A percentile compares a stretch with the other conserved stretches of the same genome.
Conservation (phyloP, 2,113 vertebrate species). For the Brevimyrus niger region DNA sequence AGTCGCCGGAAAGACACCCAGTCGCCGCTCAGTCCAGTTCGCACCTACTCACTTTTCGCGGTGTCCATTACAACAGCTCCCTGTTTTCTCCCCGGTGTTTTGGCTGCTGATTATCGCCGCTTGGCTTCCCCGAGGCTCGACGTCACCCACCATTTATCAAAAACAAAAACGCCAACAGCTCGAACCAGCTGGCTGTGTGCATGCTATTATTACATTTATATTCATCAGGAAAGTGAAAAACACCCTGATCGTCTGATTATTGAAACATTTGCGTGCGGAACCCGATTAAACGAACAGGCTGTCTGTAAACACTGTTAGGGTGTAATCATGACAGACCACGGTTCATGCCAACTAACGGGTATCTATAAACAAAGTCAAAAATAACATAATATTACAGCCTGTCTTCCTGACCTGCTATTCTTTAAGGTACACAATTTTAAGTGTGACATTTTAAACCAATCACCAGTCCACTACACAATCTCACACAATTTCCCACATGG, state of each 20-base stretch:
- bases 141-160: not conserved
- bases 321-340: not conserved
- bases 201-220: not conserved
- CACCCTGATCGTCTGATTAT: not conserved
- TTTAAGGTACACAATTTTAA: not conserved
- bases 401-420: not conserved
- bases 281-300: not conserved
- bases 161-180: not conserved
- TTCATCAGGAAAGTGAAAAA: not conserved
- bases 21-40: slow-evolving; percentile 41
- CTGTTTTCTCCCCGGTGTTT: not conserved
- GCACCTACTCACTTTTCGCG: no score
- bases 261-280: not conserved
- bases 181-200: not conserved
- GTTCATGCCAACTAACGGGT: not conserved
- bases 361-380: not conserved
- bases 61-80: not conserved
- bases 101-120: not conserved
- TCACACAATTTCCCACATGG: no score
- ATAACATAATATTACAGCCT: not conserved
- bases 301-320: not conserved
- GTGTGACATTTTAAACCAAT: not conserved
- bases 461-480: not conserved
- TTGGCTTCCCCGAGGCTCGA: not conserved
- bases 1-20: slow-evolving; percentile 56